Evolutionary conservation across 1,140 invertebrate species (phyloP), one percentile per base, ranked within the genome.

Genomic region (Drosophila kanapiae): DNA sequence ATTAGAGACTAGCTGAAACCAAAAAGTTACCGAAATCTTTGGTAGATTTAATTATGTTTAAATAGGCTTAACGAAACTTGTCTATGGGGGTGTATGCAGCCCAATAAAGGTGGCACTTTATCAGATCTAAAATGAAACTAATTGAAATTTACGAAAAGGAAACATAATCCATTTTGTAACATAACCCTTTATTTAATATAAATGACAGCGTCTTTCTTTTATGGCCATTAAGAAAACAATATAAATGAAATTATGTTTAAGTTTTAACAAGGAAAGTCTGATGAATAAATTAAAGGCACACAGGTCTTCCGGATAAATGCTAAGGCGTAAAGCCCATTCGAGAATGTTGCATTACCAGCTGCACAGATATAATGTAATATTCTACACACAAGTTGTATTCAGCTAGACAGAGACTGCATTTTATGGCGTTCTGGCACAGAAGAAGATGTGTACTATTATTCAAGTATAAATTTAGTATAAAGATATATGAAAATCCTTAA

Each of bases 21-120:
- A 18, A 65, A 64, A 80, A 78, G 68, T 72, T 78, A n/a, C 70
- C 49, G 37, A 81, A 84, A 81, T 84, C 82, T 75, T 81, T 68
- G 49, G 29, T 43, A 65, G 59, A 80, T 85, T 84, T 79, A 84
- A 84, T 84, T 84, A 85, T 74, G 72, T 59, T 78, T 80, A 80
- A 84, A 84, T 84, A 68, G 76, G 78, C 53, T 72, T 72, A 72
- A 71, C 64, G 54, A 58, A 71, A 69, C 49, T 48, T 33, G 31
- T 33, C n/a, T 57, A 63, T 48, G 59, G 9, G 29, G 43, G 33
- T 59, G 59, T 45, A 45, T 53, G 31, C 14, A 47, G 43, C 38
- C 48, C 68, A 38, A 48, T 49, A 75, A 79, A 80, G 48, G 43
- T 57, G 48, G 47, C 14, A 27, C 48, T 54, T 45, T 57, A 43